Percentiles rank a stretch among this genome's conserved stretches.
These are phyloP conservation scores for Tinea semifulvella DNA, from an alignment of 2,888 invertebrate species.

Conservation along the genomic window DNA sequence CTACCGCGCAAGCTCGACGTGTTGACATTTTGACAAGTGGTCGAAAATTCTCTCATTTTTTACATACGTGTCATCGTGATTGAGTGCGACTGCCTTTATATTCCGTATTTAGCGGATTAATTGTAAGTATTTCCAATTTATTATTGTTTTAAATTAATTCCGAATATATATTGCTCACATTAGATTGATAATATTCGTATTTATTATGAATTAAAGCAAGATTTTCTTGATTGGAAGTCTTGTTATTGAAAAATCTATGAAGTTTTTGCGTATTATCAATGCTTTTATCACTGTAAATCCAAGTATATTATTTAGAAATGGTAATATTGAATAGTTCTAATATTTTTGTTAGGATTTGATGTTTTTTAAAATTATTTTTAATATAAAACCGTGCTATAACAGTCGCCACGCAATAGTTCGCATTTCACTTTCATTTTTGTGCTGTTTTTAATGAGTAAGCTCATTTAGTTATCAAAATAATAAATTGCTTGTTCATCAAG, in stretches of 20 bases:
- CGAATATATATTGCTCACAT: not conserved
- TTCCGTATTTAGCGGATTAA: constrained; percentile 57
- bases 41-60: constrained; percentile 40
- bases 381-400: too few species aligned
- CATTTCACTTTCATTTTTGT: too few species aligned
- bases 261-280: not conserved
- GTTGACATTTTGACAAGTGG: constrained; percentile 22
- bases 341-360: too few species aligned
- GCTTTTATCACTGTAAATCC: not conserved
- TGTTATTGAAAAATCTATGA: constrained; percentile 1
- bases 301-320: not conserved
- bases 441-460: too few species aligned
- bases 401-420: too few species aligned
- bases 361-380: too few species aligned
- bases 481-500: too few species aligned
- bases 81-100: constrained; percentile 47
- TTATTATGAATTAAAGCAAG: not conserved
- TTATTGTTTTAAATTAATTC: not conserved
- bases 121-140: constrained; percentile 41
- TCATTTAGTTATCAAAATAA: too few species aligned
- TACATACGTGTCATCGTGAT: constrained; percentile 60
- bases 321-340: too few species aligned
- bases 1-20: constrained; percentile 27
- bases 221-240: not conserved
- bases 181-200: not conserved